phyloP scores from a whole-genome alignment of 1,140 invertebrate species.

The Antheraea mylitta region DNA sequence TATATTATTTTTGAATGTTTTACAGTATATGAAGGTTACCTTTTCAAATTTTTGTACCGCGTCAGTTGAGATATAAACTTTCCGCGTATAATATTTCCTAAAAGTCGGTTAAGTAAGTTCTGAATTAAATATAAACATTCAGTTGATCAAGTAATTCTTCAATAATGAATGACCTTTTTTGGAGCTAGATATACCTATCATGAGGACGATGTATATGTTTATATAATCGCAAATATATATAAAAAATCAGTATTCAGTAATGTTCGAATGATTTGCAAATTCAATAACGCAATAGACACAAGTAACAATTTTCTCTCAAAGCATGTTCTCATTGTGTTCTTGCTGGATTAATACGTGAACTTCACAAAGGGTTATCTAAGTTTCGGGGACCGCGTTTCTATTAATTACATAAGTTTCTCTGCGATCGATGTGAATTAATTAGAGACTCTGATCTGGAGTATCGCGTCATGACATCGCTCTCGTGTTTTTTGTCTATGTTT shows the following conservation, averaged over 20 bases:
- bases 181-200: too few species aligned
- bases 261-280: neutral
- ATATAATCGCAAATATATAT: too few species aligned
- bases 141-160: too few species aligned
- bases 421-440: constrained; percentile 67
- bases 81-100: too few species aligned
- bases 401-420: constrained; percentile 59
- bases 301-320: constrained; percentile 47
- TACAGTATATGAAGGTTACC: too few species aligned
- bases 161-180: too few species aligned
- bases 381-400: constrained; percentile 59
- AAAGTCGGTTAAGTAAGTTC: too few species aligned
- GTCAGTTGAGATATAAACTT: too few species aligned
- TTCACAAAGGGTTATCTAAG: constrained; percentile 65
- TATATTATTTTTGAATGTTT: too few species aligned
- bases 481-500: neutral
- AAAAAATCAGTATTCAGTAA: neutral
- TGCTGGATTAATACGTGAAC: constrained; percentile 63
- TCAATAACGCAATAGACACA: constrained; percentile 6
- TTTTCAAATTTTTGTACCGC: too few species aligned
- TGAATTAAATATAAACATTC: too few species aligned
- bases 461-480: constrained; percentile 1
- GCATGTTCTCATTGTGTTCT: constrained; percentile 60
- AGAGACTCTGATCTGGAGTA: constrained; percentile 40
- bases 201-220: too few species aligned